These are phyloP conservation scores for Alsophila aescularia DNA, from an alignment of 2,888 invertebrate genomes.

Conservation along the genomic window DNA sequence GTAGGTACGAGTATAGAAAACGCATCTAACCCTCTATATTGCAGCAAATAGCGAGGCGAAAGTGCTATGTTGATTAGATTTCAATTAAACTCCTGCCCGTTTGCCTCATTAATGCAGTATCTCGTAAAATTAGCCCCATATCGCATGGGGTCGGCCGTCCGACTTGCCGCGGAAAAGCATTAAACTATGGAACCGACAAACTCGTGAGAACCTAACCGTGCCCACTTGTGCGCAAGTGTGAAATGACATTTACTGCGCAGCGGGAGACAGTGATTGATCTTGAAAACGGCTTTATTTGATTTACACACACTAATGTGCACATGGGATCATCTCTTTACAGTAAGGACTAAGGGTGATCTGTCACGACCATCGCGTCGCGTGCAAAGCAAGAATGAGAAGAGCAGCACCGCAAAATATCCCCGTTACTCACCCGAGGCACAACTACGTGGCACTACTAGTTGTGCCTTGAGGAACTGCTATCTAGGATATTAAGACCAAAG, in stretches of 20 bases:
- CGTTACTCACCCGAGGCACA: no score
- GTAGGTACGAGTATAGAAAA: no score
- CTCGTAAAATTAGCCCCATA: constrained; percentile 61
- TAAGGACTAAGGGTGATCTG: no score
- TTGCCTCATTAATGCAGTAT: constrained; percentile 58
- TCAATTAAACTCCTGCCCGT: constrained; percentile 42
- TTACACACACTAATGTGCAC: neutral
- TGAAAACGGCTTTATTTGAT: constrained; percentile 22
- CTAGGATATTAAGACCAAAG: no score
- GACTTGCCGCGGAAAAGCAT: constrained; percentile 57
- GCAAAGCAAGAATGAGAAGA: no score
- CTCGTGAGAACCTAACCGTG: constrained; percentile 55
- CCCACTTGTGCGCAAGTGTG: constrained; percentile 48
- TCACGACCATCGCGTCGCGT: no score
- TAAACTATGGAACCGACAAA: constrained; percentile 37
- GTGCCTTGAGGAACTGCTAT: no score
- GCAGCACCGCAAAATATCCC: no score
- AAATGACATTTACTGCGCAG: constrained; percentile 64
- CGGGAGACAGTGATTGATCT: constrained; percentile 29
- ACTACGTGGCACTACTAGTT: no score
- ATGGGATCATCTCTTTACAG: no score
- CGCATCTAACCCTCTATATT: no score
- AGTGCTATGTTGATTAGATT: constrained; percentile 21
- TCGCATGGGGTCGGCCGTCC: constrained; percentile 49
- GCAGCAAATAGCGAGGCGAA: neutral